Conservation (phyloP, 2,797 vertebrate genomes). For the Mus spretus region DNA sequence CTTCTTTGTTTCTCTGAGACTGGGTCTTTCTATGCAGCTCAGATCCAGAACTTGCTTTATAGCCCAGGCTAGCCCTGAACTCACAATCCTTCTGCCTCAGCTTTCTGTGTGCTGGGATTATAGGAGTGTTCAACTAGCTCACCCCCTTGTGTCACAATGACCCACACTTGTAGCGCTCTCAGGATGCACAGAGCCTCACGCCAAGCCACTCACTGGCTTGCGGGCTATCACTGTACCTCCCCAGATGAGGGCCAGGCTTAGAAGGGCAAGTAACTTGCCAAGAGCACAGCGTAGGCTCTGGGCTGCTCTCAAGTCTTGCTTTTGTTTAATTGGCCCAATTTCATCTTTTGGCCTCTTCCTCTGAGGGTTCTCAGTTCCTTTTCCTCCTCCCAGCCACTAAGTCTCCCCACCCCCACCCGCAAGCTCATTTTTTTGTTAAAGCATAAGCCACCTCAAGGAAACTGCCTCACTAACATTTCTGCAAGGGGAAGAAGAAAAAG, state of each 20-base stretch:
- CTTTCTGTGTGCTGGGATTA: not conserved
- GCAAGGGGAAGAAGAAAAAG: not conserved
- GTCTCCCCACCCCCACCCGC: not conserved
- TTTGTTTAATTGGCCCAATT: not conserved
- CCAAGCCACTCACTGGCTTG: not conserved
- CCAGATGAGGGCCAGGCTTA: not conserved
- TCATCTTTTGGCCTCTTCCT: not conserved
- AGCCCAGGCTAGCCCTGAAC: not conserved
- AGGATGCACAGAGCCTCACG: not conserved
- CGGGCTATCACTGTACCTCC: not conserved
- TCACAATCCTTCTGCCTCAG: not conserved
- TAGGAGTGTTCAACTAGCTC: not conserved
- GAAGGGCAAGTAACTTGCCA: not conserved
- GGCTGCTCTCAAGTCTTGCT: not conserved
- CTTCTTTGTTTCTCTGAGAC: not conserved
- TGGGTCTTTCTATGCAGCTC: not conserved
- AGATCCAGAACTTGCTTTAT: not conserved
- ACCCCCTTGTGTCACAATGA: not conserved
- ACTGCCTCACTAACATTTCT: not conserved
- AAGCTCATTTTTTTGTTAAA: conserved; percentile 11
- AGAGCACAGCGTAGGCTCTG: not conserved
- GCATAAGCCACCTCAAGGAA: not conserved
- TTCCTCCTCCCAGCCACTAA: conserved; percentile 6
- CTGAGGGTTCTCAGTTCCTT: conserved; percentile 16
- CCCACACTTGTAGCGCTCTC: not conserved